Conservation (phyloP, 2,888 invertebrate species). For the Esperia sulphurella region DNA sequence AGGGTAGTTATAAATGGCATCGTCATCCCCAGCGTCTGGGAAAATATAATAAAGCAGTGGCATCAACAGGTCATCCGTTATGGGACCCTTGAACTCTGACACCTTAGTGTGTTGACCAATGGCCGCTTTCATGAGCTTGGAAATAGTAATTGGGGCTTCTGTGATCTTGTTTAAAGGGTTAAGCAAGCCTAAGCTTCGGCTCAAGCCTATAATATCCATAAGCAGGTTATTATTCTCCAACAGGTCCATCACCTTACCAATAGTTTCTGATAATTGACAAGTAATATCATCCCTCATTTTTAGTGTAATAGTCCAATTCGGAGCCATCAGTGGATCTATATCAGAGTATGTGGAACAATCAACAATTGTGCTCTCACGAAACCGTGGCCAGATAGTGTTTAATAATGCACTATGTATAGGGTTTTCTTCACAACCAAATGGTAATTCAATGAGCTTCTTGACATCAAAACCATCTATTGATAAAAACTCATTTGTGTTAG, state of each 20-base stretch:
- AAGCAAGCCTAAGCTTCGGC: slow-evolving; percentile 66
- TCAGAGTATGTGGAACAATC: slow-evolving; percentile 94
- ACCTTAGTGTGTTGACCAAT: slow-evolving; percentile 72
- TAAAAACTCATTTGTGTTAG: slow-evolving; percentile 62
- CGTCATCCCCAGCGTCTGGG: slow-evolving; percentile 89
- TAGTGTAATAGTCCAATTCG: slow-evolving; percentile 86
- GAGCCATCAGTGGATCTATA: slow-evolving; percentile 89
- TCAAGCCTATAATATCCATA: slow-evolving; percentile 69
- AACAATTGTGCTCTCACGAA: slow-evolving; percentile 91
- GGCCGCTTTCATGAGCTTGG: slow-evolving; percentile 76
- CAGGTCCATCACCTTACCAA: slow-evolving; percentile 85
- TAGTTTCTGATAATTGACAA: slow-evolving; percentile 87
- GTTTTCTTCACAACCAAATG: slow-evolving; percentile 91
- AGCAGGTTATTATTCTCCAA: slow-evolving; percentile 72
- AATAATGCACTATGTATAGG: slow-evolving; percentile 88
- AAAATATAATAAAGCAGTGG: slow-evolving; percentile 90
- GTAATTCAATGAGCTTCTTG: slow-evolving; percentile 77
- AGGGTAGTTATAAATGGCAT: slow-evolving; percentile 72
- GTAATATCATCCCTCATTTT: slow-evolving; percentile 83
- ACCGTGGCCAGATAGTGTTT: slow-evolving; percentile 91
- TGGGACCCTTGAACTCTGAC: slow-evolving; percentile 84
- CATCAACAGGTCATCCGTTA: slow-evolving; percentile 86
- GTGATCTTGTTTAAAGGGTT: slow-evolving; percentile 86
- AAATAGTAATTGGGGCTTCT: slow-evolving; percentile 86
- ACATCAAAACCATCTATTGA: slow-evolving; percentile 73